Evolutionary conservation across 2,888 invertebrate genomes (phyloP), one percentile per base, ranked within the genome.

Genomic region (Sarcophaga rosellei): DNA sequence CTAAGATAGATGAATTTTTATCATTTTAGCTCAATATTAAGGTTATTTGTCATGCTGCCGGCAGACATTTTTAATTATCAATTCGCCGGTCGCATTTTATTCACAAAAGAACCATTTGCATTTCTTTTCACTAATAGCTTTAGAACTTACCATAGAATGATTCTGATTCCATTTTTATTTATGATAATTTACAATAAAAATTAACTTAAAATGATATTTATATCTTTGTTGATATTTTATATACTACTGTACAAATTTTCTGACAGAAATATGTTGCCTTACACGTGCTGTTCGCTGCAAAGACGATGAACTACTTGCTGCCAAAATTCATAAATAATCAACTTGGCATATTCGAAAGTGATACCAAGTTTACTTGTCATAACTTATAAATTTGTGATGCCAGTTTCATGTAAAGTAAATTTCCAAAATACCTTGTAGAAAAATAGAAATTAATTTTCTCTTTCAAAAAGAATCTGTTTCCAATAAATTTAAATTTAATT

Each of bases 131-230:
- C 15, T 47, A 47, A 15, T 15, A 3, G 0, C 47, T 47, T 53
- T 12, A 6, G 20, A 12, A 77, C 95, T 95, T 94, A 97, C 97
- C 97, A 93, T 96, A 97, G 93, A 97, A 96, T 94, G 96, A 96
- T 94, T 97, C 97, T 94, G 97, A 96, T 93, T 96, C 96, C 97
- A 97, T 91, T 89, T 96, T 87, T 57, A 21, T 45, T 1, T 80
- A 76, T 45, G 61, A 23, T 73, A 61, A 66, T 15, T 66, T 77
- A 20, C 59, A 53, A 17, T 72, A 53, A 11, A 68, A 65, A 77
- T 15, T 70, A 44, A 84, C 66, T 21, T 44, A 53, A 69, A 45
- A 23, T 35, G 4, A 47, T 53, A 66, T 62, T 59, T 57, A 66
- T 15, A 72, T 15, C 44, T 25, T 17, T 66, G 35, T 63, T 10